These are phyloP conservation scores for Chaetorhynchus papuensis DNA, from an alignment of 2,113 vertebrate species.

Conservation along the genomic window DNA sequence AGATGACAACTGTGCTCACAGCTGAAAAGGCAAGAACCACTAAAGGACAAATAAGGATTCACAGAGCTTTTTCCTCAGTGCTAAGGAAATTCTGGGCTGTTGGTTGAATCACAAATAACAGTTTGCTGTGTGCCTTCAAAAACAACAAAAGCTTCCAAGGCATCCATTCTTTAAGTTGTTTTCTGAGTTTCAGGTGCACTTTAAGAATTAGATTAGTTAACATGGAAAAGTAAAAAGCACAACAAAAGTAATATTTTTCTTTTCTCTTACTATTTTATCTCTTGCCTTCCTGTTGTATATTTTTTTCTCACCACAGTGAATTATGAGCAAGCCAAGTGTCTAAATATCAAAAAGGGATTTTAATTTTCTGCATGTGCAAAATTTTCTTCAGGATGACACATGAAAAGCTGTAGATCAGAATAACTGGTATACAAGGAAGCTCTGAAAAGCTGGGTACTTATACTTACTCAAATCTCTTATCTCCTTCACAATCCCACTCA, in stretches of 20 bases:
- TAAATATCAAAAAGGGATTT: not conserved
- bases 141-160: not conserved
- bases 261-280: not conserved
- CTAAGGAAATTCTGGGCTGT: not conserved
- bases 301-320: not conserved
- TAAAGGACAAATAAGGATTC: not conserved
- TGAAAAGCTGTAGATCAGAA: not conserved
- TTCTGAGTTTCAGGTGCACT: not conserved
- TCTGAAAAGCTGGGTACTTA: not conserved
- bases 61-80: not conserved
- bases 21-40: not conserved
- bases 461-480: not conserved
- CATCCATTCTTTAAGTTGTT: not conserved
- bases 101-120: not conserved
- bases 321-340: not conserved
- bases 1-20: not conserved
- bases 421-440: not conserved
- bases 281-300: not conserved
- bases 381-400: not conserved
- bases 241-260: not conserved
- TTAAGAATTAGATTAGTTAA: not conserved
- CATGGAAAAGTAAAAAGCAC: not conserved
- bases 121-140: not conserved
- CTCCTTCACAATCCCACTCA: not conserved
- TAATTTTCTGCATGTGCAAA: not conserved